A percentile compares a stretch with the other conserved stretches of the same genome.
These are phyloP conservation scores for Phlogophora meticulosa DNA, from an alignment of 2,888 invertebrate genomes.

Conservation along the genomic window DNA sequence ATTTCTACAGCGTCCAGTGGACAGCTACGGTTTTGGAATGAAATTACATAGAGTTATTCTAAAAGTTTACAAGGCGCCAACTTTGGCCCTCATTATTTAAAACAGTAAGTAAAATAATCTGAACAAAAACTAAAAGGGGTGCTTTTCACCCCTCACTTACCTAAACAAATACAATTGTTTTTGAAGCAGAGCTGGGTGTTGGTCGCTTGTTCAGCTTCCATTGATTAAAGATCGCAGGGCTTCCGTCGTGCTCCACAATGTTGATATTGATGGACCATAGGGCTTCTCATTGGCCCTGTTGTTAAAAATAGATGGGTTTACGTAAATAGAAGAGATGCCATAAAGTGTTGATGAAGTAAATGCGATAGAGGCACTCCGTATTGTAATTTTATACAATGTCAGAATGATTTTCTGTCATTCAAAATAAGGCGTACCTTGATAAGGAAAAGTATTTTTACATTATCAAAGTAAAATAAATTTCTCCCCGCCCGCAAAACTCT, in stretches of 20 bases:
- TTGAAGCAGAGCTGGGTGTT: slow-evolving; percentile 44
- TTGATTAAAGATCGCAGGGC: slow-evolving; percentile 53
- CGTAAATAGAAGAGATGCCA: slow-evolving; percentile 20
- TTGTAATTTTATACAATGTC: background rate
- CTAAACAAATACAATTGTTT: slow-evolving; percentile 57
- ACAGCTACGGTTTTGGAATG: no score
- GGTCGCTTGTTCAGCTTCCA: slow-evolving; percentile 58
- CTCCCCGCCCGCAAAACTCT: no score
- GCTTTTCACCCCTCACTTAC: background rate
- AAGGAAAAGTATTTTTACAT: no score
- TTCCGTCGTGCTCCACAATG: slow-evolving; percentile 44
- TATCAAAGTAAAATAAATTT: no score
- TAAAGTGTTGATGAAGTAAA: slow-evolving; percentile 2
- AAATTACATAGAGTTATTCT: no score
- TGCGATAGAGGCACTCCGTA: background rate
- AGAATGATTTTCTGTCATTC: no score
- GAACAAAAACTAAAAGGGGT: no score
- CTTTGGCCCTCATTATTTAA: no score
- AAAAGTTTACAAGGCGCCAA: no score
- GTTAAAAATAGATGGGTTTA: slow-evolving; percentile 24
- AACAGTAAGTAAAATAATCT: no score
- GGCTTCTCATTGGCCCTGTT: slow-evolving; percentile 46
- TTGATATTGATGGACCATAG: slow-evolving; percentile 37
- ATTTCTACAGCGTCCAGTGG: no score
- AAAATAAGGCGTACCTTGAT: no score